Evolutionary conservation across 2,888 invertebrate genomes (phyloP), one percentile per base, ranked within the genome.

Genomic region (Notocelia uddmanniana): DNA sequence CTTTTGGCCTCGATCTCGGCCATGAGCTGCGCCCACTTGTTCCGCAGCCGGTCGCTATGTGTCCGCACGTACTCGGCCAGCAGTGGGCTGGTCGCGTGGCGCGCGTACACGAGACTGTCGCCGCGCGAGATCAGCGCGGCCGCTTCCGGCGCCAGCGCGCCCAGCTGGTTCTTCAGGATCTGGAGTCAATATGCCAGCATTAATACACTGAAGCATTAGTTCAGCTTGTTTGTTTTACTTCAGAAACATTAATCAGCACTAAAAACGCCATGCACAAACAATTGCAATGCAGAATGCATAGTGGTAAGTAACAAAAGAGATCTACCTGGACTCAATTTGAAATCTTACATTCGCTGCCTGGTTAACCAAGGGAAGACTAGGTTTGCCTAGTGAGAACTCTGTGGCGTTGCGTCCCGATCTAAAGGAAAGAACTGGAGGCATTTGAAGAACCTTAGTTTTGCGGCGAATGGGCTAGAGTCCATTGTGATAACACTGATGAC

Each of bases 71-170:
- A 92, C 72, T 94, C 94, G 0, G 95, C 95, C n/a, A 95, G 90
- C 50, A 85, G 84, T 23, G 95, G 95, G 81, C 94, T 90, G 26
- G 84, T 82, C 74, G 83, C 85, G 85, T 97, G 96, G n/a, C 95
- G 95, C 52, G 94, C 95, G 85, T 96, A 95, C 31, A 97, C 96
- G 55, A 97, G 90, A 71, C 96, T 95, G 87, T 97, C 97, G 0
- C 97, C 97, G 82, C 95, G 95, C 19, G 97, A 97, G 76, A 97
- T 97, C 41, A 97, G 90, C 71, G 96, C 95, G 8, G 97, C 97
- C 73, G 97, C 97, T 84, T 96, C 97, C 2, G 96, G 96, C 13
- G 97, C 97, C 75, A 97, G 86, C 69, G 90, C 89, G 41, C 94
- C 95, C 74, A 96, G 85, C 85, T 96, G 96, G 77, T 93, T 89